phyloP scores from a whole-genome alignment of 2,113 vertebrate genomes.

The Eudorcas thomsonii region DNA sequence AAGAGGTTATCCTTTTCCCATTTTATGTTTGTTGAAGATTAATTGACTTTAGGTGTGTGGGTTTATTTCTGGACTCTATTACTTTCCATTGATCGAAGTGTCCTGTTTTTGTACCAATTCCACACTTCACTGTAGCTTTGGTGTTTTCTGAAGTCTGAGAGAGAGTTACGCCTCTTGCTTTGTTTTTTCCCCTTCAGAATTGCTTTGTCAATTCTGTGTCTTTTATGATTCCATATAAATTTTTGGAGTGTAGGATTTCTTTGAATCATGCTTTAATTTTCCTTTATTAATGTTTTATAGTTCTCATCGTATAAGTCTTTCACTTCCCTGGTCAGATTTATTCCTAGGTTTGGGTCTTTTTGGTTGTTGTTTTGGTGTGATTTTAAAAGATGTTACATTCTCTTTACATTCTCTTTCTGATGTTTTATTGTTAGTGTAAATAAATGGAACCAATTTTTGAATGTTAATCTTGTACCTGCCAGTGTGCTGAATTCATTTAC shows the following conservation, averaged over 20 bases:
- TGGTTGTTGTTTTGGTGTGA: neutral
- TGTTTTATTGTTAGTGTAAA: neutral
- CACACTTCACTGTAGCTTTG: neutral
- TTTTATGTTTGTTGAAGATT: neutral
- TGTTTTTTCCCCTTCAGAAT: neutral
- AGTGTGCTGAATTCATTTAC: neutral
- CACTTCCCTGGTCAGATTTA: neutral
- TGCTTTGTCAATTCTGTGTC: neutral
- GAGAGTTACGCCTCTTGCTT: neutral
- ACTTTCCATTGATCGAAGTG: neutral
- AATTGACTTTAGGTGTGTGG: neutral
- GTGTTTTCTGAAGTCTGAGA: neutral
- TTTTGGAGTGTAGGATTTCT: neutral
- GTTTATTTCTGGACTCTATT: neutral
- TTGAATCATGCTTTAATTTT: neutral
- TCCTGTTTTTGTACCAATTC: neutral
- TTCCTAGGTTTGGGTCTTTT: neutral
- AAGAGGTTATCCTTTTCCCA: neutral
- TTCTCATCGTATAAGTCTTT: neutral
- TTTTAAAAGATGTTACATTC: neutral
- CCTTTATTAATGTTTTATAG: neutral
- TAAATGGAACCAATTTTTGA: neutral
- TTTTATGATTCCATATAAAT: neutral
- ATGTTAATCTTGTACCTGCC: neutral
- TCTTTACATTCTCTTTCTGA: neutral